phyloP scores from a whole-genome alignment of 2,113 vertebrate species.

The Nesogale talazaci region DNA sequence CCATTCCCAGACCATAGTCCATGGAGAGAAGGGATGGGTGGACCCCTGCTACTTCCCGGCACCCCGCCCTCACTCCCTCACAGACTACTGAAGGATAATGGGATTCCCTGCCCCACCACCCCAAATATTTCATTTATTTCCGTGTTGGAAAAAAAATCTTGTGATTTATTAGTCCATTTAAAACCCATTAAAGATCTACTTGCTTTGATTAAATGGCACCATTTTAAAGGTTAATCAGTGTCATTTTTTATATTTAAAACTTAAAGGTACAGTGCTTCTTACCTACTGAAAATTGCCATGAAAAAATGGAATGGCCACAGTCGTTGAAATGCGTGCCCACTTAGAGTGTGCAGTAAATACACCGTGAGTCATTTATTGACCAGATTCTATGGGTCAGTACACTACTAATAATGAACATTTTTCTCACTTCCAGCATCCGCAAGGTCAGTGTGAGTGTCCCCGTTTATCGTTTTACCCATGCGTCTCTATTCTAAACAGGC shows the following conservation, averaged over 20 bases:
- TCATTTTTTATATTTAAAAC: constrained; percentile 82
- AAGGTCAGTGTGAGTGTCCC: constrained; percentile 51
- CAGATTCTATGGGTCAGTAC: constrained; percentile 67
- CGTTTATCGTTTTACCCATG: background rate
- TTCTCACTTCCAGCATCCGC: constrained; percentile 61
- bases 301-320: constrained; percentile 9
- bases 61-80: background rate
- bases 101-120: background rate
- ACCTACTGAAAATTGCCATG: constrained; percentile 67
- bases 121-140: constrained; percentile 76
- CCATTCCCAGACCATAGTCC: background rate
- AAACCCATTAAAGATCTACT: constrained; percentile 85
- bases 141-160: constrained; percentile 68
- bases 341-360: constrained; percentile 60
- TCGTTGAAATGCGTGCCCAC: constrained; percentile 21
- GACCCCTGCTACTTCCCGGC: background rate
- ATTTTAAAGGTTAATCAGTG: constrained; percentile 84
- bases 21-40: accelerated
- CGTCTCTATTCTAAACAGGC: background rate
- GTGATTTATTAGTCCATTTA: constrained; percentile 86
- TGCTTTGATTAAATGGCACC: constrained; percentile 84
- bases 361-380: constrained; percentile 57
- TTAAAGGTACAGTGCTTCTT: constrained; percentile 78
- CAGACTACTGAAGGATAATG: background rate
- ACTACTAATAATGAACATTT: constrained; percentile 69